Percentiles rank a stretch among this genome's conserved stretches.
Evolutionary conservation across 2,113 vertebrate genomes (phyloP).

Genomic region (Brachyistius frenatus): DNA sequence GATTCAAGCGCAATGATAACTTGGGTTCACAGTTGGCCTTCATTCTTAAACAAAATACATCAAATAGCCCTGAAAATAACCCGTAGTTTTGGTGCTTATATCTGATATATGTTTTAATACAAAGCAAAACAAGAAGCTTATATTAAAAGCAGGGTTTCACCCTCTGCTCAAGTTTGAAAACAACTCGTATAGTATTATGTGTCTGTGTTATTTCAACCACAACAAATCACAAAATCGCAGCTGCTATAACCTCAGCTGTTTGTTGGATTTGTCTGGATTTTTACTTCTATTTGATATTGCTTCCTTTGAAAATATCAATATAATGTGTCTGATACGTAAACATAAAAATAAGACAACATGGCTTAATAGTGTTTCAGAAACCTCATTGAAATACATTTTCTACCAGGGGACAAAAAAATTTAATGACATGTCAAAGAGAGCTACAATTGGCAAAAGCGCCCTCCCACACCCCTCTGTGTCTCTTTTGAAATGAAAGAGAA

Average conservation of each 20-base stretch:
- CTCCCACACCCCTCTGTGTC: neutral
- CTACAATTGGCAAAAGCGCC: conserved; percentile 11
- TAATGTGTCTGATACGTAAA: conserved; percentile 3
- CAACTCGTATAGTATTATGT: neutral
- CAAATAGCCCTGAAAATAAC: too few species aligned
- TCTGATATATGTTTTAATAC: neutral
- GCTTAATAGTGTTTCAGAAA: conserved; percentile 31
- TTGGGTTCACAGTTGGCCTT: too few species aligned
- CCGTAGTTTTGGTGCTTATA: neutral
- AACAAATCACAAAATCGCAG: conserved; percentile 9
- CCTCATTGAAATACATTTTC: conserved; percentile 6
- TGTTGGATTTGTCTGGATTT: conserved; percentile 7
- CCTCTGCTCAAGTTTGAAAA: neutral
- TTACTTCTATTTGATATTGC: neutral
- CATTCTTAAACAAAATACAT: too few species aligned
- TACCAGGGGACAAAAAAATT: conserved; percentile 11
- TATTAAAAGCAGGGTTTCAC: neutral
- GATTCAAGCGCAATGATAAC: neutral
- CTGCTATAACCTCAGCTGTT: neutral
- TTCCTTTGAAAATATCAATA: conserved; percentile 4
- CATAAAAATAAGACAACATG: conserved; percentile 18
- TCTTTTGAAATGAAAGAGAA: conserved; percentile 49
- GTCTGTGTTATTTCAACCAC: neutral
- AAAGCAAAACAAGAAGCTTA: neutral
- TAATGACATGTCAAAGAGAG: conserved; percentile 37